A percentile compares a stretch with the other conserved stretches of the same genome.
phyloP scores from a whole-genome alignment of 2,888 invertebrate species.

The Pediacus dermestoides region DNA sequence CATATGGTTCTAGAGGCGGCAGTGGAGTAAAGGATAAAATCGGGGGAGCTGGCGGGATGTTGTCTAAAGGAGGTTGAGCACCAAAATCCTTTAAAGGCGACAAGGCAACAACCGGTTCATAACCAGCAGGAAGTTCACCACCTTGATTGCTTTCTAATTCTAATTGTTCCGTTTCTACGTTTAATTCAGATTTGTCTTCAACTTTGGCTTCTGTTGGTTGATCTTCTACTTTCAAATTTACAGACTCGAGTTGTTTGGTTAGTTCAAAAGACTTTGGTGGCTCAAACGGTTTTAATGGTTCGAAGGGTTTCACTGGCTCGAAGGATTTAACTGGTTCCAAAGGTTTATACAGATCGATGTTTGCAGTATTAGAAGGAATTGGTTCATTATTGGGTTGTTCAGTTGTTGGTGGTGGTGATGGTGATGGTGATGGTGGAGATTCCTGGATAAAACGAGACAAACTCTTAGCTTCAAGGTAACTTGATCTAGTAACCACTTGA shows the following conservation, averaged over 20 bases:
- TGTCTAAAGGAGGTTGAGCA: constrained; percentile 16
- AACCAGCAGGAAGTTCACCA: constrained; percentile 21
- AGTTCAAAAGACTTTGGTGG: constrained; percentile 43
- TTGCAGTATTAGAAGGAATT: constrained; percentile 10
- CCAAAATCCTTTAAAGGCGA: constrained; percentile 19
- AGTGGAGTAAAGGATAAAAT: too few relatives aligned
- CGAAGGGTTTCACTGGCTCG: constrained; percentile 41
- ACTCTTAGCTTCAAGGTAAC: too few relatives aligned
- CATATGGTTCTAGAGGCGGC: too few relatives aligned
- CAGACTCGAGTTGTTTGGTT: constrained; percentile 36
- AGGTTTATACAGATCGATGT: constrained; percentile 19
- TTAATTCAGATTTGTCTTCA: background rate
- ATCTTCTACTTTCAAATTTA: constrained; percentile 8
- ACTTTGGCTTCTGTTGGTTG: constrained; percentile 1
- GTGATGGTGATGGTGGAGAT: too few relatives aligned
- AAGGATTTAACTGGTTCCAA: constrained; percentile 40
- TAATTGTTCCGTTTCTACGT: constrained; percentile 1
- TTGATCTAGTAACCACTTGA: constrained; percentile 4
- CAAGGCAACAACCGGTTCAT: constrained; percentile 27
- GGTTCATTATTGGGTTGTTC: constrained; percentile 9
- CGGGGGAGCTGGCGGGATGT: too few relatives aligned
- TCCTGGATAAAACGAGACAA: too few relatives aligned
- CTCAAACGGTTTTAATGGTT: constrained; percentile 42
- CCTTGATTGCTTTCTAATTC: background rate
- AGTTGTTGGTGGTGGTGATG: too few relatives aligned